A percentile compares a stretch with the other conserved stretches of the same genome.
Evolutionary conservation across 2,113 vertebrate genomes (phyloP).

Genomic region (Psittacara wagleri): DNA sequence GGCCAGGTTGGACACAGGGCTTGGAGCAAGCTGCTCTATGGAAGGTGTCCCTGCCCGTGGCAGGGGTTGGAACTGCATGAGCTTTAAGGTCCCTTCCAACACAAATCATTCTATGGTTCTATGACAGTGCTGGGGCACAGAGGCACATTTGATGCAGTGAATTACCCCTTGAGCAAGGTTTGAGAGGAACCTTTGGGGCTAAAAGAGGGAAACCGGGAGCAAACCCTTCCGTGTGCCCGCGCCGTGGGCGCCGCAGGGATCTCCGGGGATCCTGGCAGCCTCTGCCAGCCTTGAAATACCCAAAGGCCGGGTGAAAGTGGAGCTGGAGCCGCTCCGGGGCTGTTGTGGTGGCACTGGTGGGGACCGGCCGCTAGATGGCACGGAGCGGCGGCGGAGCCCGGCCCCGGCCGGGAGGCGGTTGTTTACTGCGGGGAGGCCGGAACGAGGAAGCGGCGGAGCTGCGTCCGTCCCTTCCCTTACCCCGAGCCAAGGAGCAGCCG

Average conservation of each 20-base stretch:
- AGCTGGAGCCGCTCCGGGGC: neutral
- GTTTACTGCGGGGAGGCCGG: conserved; percentile 3
- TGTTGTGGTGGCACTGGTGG: neutral
- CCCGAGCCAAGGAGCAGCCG: neutral
- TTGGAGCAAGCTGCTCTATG: no score
- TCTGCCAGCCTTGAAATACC: neutral
- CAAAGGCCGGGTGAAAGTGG: fast-evolving
- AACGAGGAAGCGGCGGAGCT: conserved; percentile 1
- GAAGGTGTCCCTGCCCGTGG: neutral
- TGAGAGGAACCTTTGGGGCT: neutral
- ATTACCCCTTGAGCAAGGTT: fast-evolving
- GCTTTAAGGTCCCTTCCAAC: neutral
- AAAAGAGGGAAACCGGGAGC: neutral
- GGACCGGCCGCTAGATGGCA: conserved; percentile 46
- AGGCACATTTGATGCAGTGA: fast-evolving
- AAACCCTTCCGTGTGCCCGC: fast-evolving
- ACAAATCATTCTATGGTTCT: neutral
- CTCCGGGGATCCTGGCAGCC: neutral
- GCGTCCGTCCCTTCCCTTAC: neutral
- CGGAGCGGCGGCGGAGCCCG: neutral
- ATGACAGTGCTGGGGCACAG: fast-evolving
- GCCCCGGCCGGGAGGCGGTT: neutral
- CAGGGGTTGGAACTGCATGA: neutral
- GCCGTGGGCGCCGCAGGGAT: neutral
- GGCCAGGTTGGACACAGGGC: no score